Conservation (phyloP, 2,797 vertebrate species). For the Enteromius trimaculatus region DNA sequence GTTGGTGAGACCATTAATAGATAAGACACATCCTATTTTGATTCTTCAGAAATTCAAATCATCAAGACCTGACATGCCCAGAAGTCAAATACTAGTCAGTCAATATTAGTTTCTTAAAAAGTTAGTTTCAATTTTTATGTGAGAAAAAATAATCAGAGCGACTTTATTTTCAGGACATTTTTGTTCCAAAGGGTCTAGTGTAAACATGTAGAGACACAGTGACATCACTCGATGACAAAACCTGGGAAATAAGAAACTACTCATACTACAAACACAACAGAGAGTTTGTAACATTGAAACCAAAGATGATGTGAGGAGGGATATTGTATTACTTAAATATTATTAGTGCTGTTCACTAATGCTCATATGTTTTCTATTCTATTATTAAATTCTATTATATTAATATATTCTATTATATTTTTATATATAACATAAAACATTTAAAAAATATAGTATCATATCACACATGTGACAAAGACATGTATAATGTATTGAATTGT, state of each 20-base stretch:
- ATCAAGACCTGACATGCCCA: conserved; percentile 49
- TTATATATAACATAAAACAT: neutral
- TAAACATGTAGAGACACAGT: conserved; percentile 2
- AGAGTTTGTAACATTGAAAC: neutral
- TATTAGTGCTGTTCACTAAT: too few relatives aligned
- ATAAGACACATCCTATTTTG: conserved; percentile 5
- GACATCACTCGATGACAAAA: conserved; percentile 16
- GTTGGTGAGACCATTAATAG: neutral
- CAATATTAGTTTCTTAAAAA: conserved; percentile 4
- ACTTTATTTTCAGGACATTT: conserved; percentile 3
- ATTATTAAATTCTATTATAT: too few relatives aligned
- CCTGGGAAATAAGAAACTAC: conserved; percentile 18
- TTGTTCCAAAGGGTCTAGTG: conserved; percentile 32
- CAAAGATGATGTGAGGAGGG: neutral
- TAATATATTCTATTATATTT: too few relatives aligned
- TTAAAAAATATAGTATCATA: neutral
- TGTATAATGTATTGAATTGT: neutral
- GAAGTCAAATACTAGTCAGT: conserved; percentile 43
- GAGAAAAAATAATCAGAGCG: neutral
- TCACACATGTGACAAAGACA: neutral
- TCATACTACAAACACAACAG: neutral
- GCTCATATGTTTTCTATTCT: neutral
- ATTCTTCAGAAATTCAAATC: conserved; percentile 23
- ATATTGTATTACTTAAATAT: neutral
- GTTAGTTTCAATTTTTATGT: neutral